phyloP scores from a whole-genome alignment of 2,797 vertebrate genomes.

The Enteromius viviparus region DNA sequence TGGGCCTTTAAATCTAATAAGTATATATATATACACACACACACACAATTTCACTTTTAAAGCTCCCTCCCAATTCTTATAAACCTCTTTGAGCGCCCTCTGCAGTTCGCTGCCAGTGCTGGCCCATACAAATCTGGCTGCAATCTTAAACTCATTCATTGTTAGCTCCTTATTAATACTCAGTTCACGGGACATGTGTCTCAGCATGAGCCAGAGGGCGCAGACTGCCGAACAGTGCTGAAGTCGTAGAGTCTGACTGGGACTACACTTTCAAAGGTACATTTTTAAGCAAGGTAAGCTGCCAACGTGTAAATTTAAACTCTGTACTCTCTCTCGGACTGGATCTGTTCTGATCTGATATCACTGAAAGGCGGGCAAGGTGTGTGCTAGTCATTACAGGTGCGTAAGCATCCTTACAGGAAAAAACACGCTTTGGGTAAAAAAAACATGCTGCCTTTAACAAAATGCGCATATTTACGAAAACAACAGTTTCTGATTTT shows the following conservation, averaged over 20 bases:
- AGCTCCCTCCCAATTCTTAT: too few relatives aligned
- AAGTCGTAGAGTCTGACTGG: not conserved
- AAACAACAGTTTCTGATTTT: not conserved
- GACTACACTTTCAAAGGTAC: not conserved
- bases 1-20: too few relatives aligned
- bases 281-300: conserved; percentile 15
- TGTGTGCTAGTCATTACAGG: not conserved
- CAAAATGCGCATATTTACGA: not conserved
- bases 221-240: not conserved
- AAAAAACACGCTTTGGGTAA: not conserved
- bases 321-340: not conserved
- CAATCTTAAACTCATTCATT: conserved; percentile 11
- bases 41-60: too few relatives aligned
- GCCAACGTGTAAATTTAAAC: not conserved
- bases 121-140: not conserved
- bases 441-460: not conserved
- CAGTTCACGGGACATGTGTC: not conserved
- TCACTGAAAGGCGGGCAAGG: not conserved
- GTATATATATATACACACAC: too few relatives aligned
- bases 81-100: not conserved
- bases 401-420: not conserved
- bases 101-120: not conserved
- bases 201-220: not conserved
- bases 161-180: conserved; percentile 7
- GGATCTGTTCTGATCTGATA: not conserved